phyloP scores from a whole-genome alignment of 1,140 invertebrate species.

The Bradysia coprophila region DNA sequence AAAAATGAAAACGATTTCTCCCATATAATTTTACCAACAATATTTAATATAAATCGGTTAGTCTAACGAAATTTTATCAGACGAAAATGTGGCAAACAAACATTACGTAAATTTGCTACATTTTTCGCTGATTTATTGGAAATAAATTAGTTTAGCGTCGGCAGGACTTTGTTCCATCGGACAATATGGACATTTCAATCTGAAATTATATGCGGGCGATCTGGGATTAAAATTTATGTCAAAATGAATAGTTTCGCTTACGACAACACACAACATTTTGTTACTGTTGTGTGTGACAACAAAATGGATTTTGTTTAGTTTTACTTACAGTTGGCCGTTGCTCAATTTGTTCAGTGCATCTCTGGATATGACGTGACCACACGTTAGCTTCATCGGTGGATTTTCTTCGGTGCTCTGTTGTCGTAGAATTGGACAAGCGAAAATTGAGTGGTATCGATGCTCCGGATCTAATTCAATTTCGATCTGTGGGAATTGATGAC shows the following conservation, averaged over 20 bases:
- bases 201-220: constrained; percentile 27
- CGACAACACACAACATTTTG: too few relatives aligned
- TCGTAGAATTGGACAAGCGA: constrained; percentile 93
- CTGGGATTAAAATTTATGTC: not conserved
- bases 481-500: constrained; percentile 54
- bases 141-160: constrained; percentile 82
- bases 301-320: constrained; percentile 1
- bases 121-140: too few relatives aligned
- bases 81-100: too few relatives aligned
- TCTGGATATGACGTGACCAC: constrained; percentile 94
- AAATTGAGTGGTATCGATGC: constrained; percentile 84
- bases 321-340: constrained; percentile 71
- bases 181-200: constrained; percentile 96
- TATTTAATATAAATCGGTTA: too few relatives aligned
- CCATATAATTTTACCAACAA: too few relatives aligned
- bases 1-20: too few relatives aligned
- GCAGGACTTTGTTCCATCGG: constrained; percentile 88
- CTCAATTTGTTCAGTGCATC: constrained; percentile 92
- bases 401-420: constrained; percentile 93
- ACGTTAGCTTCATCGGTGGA: constrained; percentile 91
- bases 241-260: too few relatives aligned
- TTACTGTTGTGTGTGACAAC: not conserved
- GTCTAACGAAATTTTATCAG: too few relatives aligned
- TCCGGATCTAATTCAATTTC: constrained; percentile 64
- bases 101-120: too few relatives aligned